Conservation (phyloP, 1,140 invertebrate species). For the Coelopa frigida region DNA sequence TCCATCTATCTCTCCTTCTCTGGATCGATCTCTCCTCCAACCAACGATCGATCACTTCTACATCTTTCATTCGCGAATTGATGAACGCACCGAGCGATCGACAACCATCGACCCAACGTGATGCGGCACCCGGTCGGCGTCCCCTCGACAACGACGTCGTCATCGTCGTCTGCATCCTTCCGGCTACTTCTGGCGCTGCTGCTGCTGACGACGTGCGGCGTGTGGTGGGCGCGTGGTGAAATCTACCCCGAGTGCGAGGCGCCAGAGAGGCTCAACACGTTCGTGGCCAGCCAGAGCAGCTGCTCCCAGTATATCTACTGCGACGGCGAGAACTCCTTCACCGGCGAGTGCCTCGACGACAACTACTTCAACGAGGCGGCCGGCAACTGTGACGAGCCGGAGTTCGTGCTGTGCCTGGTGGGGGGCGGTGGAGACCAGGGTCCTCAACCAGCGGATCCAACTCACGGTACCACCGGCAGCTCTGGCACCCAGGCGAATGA, state of each 20-base stretch:
- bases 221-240: too few species aligned
- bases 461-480: not conserved
- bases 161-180: too few species aligned
- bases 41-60: too few species aligned
- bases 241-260: constrained; percentile 8
- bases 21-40: not conserved
- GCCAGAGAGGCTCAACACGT: constrained; percentile 6
- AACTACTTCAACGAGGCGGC: constrained; percentile 30
- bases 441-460: not conserved
- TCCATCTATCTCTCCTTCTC: not conserved
- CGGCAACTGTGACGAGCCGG: constrained; percentile 23
- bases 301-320: constrained; percentile 37
- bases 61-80: too few species aligned
- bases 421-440: constrained; percentile 26
- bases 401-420: constrained; percentile 27
- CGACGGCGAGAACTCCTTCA: constrained; percentile 27
- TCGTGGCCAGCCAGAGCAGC: constrained; percentile 28
- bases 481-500: too few species aligned
- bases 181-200: too few species aligned
- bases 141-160: too few species aligned
- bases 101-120: too few species aligned
- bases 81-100: too few species aligned
- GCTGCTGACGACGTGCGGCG: too few species aligned
- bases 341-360: constrained; percentile 29
- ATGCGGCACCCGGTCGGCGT: too few species aligned